Conservation (phyloP, 2,797 vertebrate genomes). For the Falco biarmicus region DNA sequence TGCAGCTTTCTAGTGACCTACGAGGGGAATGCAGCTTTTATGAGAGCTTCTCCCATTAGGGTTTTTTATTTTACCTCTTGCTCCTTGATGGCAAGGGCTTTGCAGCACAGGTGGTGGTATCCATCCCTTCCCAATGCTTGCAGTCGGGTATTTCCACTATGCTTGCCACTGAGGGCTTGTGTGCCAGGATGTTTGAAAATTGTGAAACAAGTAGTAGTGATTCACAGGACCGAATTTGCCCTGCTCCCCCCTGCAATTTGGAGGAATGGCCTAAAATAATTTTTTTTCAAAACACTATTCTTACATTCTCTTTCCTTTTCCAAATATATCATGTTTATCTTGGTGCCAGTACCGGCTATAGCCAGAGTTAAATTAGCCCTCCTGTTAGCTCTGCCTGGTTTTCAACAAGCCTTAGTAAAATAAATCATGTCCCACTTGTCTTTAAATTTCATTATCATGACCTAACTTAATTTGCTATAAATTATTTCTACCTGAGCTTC, state of each 20-base stretch:
- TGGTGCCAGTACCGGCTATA: neutral
- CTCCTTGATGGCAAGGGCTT: neutral
- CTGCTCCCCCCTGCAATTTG: neutral
- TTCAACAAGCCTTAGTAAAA: slow-evolving; percentile 40
- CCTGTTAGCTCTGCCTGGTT: slow-evolving; percentile 13
- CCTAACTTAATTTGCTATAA: slow-evolving; percentile 59
- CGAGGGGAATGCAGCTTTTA: neutral
- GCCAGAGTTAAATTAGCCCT: slow-evolving; percentile 3
- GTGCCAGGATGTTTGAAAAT: neutral
- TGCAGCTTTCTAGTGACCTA: neutral
- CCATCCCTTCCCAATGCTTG: neutral
- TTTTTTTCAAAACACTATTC: neutral
- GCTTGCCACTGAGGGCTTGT: neutral
- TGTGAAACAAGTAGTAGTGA: neutral
- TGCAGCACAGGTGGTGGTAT: neutral
- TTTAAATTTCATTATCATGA: slow-evolving; percentile 60
- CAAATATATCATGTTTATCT: slow-evolving; percentile 12
- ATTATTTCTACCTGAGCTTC: slow-evolving; percentile 61
- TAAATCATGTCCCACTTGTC: slow-evolving; percentile 35
- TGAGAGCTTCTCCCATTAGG: accelerated
- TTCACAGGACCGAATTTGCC: neutral
- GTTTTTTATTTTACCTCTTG: neutral
- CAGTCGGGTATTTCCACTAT: accelerated
- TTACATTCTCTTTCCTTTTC: neutral
- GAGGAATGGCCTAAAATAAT: neutral